These are phyloP conservation scores for Montipora foliosa DNA, from an alignment of 64 coral and sea anemone species.

Conservation along the genomic window DNA sequence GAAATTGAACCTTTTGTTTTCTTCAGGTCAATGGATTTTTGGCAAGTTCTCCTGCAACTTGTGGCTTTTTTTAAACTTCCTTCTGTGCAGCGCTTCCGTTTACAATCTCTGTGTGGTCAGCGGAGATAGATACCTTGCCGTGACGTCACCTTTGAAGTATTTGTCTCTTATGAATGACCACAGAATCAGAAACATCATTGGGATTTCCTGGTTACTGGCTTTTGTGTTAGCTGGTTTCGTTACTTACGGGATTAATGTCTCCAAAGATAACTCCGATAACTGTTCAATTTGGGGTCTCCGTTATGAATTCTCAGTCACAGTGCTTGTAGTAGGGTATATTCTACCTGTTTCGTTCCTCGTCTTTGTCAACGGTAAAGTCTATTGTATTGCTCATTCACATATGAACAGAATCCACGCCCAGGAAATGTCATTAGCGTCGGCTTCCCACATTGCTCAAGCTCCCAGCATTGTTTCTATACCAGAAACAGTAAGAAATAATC, in stretches of 20 bases:
- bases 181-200: constrained; percentile 51
- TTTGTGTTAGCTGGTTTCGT: neutral
- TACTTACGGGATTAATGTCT: constrained; percentile 7
- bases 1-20: neutral
- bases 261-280: constrained; percentile 9
- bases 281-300: constrained; percentile 39
- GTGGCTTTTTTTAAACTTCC: constrained; percentile 56
- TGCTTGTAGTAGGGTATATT: constrained; percentile 1
- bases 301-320: constrained; percentile 15
- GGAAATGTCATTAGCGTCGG: constrained; percentile 4
- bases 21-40: constrained; percentile 67
- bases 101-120: constrained; percentile 74
- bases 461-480: neutral
- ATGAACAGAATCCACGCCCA: constrained; percentile 44
- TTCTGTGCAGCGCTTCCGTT: constrained; percentile 63
- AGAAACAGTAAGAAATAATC: neutral
- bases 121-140: constrained; percentile 71
- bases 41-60: constrained; percentile 35
- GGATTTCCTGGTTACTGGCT: neutral
- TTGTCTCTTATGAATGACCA: constrained; percentile 38
- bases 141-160: constrained; percentile 65
- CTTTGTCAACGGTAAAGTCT: constrained; percentile 56
- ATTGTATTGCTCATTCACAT: constrained; percentile 35
- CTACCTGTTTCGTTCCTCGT: constrained; percentile 39
- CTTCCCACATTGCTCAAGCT: neutral